phyloP scores from a whole-genome alignment of 2,797 vertebrate genomes.

The Luscinia luscinia region DNA sequence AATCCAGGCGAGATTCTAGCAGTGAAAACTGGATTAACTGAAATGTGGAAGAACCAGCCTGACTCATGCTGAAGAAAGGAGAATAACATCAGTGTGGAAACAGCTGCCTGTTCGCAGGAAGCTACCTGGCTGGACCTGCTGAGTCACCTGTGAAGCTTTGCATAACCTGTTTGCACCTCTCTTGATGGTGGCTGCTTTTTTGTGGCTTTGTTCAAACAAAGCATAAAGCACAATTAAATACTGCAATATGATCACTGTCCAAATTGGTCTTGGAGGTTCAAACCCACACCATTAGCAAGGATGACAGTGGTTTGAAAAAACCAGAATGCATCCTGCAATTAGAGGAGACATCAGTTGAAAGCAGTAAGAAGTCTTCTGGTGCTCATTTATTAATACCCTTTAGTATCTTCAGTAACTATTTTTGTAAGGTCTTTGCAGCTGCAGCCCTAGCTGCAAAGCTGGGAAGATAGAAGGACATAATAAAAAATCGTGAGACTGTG shows the following conservation, averaged over 20 bases:
- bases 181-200: not conserved
- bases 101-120: not conserved
- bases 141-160: not conserved
- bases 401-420: not conserved
- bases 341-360: not conserved
- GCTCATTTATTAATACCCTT: not conserved
- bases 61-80: not conserved
- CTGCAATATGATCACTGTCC: not conserved
- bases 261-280: not conserved
- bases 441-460: not conserved
- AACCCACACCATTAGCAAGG: not conserved
- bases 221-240: not conserved
- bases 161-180: not conserved
- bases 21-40: not conserved
- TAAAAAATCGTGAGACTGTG: fast-evolving
- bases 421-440: not conserved
- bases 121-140: not conserved
- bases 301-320: not conserved
- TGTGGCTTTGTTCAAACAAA: not conserved
- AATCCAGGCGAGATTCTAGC: not conserved
- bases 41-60: not conserved
- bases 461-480: not conserved
- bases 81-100: not conserved
- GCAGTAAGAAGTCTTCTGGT: not conserved
- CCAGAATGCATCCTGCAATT: not conserved